phyloP scores from a whole-genome alignment of 2,113 vertebrate genomes.

The Ictidomys tridecemlineatus region DNA sequence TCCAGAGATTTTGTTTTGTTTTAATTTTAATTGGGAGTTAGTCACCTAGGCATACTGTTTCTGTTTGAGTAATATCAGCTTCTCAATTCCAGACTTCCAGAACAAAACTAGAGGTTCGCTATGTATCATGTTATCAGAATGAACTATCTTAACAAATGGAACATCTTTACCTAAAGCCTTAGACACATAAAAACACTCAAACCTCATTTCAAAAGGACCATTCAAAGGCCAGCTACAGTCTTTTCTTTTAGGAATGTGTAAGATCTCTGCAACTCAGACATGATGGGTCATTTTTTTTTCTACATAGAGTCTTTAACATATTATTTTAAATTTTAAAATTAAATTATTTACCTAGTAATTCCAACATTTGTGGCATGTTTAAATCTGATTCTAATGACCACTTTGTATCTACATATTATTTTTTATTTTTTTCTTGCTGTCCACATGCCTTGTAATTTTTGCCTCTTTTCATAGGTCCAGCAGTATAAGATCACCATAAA shows the following conservation, averaged over 20 bases:
- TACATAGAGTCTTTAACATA: background rate
- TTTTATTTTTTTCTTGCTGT: background rate
- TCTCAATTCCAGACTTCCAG: background rate
- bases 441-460: background rate
- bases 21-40: background rate
- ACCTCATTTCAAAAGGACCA: background rate
- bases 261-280: background rate
- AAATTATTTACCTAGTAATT: background rate
- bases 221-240: background rate
- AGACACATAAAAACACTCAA: background rate
- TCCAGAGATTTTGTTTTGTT: background rate
- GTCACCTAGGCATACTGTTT: background rate
- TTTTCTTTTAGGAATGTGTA: background rate
- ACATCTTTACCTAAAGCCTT: background rate
- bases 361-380: background rate
- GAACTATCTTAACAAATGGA: background rate
- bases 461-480: background rate
- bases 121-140: background rate
- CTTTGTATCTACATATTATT: background rate
- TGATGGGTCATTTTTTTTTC: background rate
- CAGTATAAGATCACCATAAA: background rate
- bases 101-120: background rate
- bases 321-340: background rate
- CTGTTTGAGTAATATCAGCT: background rate
- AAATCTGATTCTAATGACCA: background rate